Evolutionary conservation across 2,888 invertebrate genomes (phyloP).

Genomic region (Acanthococcus lagerstroemiae): DNA sequence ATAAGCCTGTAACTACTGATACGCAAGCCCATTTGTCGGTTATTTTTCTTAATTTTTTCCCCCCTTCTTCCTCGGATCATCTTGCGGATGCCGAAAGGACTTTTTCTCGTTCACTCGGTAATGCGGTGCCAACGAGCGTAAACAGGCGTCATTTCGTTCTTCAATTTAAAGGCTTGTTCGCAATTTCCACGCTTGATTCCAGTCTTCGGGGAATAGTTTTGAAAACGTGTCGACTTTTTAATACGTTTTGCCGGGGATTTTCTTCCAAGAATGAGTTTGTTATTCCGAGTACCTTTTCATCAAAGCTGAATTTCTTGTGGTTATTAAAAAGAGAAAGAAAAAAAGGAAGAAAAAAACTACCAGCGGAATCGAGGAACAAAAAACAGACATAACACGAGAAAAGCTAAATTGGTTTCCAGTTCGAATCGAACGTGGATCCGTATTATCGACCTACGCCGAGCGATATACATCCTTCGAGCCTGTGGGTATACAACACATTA

Average conservation of each 20-base stretch:
- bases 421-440: too few species aligned
- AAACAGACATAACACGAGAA: too few species aligned
- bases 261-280: too few species aligned
- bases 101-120: neutral
- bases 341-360: too few species aligned
- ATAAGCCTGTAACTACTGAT: neutral
- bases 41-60: neutral
- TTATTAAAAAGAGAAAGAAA: too few species aligned
- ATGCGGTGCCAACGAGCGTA: conserved; percentile 12
- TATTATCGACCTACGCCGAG: too few species aligned
- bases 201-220: conserved; percentile 19
- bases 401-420: too few species aligned
- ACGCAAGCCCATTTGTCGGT: neutral
- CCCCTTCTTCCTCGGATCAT: neutral
- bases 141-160: conserved; percentile 19
- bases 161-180: conserved; percentile 27
- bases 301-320: too few species aligned
- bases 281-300: too few species aligned
- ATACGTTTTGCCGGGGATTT: neutral
- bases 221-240: conserved; percentile 30
- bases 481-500: too few species aligned
- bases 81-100: neutral
- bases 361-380: too few species aligned
- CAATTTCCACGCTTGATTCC: conserved; percentile 26
- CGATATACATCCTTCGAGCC: too few species aligned